phyloP scores from a whole-genome alignment of 2,797 vertebrate genomes.

The Pteronotus mesoamericanus region DNA sequence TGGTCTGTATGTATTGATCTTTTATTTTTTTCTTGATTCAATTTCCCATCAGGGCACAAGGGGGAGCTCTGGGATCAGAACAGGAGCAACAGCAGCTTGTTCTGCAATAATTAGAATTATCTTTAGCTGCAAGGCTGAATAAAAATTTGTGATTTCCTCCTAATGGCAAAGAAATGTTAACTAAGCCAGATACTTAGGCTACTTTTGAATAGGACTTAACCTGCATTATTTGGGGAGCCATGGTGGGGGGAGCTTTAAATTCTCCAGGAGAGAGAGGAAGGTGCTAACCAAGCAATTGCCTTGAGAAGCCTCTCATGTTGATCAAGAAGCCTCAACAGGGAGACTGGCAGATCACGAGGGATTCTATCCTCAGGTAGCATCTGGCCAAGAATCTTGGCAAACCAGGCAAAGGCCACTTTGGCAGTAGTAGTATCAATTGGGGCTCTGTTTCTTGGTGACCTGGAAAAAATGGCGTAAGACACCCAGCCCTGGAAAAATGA shows the following conservation, averaged over 20 bases:
- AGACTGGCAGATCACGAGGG: background rate
- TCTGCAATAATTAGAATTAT: background rate
- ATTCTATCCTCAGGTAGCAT: background rate
- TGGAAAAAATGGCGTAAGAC: background rate
- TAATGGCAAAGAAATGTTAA: background rate
- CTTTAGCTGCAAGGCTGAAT: background rate
- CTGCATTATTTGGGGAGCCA: background rate
- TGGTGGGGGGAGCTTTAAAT: background rate
- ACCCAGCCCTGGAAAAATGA: background rate
- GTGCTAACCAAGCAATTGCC: background rate
- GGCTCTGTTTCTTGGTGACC: background rate
- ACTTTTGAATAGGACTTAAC: slow-evolving; percentile 8
- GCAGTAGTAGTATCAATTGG: background rate
- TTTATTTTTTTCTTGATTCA: slow-evolving; percentile 1
- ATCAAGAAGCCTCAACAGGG: background rate
- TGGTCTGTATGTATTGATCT: background rate
- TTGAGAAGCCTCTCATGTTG: background rate
- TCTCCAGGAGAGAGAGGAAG: background rate
- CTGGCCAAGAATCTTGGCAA: background rate
- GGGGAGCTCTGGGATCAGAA: slow-evolving; percentile 59
- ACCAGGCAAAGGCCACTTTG: background rate
- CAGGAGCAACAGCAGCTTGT: background rate
- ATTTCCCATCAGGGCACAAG: slow-evolving; percentile 55
- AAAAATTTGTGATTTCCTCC: slow-evolving; percentile 22
- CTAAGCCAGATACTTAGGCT: background rate